Evolutionary conservation across 53 echinoderm and acorn worm species (phyloP), one percentile per base, ranked within the genome.

Genomic region (Paracentrotus lividus): DNA sequence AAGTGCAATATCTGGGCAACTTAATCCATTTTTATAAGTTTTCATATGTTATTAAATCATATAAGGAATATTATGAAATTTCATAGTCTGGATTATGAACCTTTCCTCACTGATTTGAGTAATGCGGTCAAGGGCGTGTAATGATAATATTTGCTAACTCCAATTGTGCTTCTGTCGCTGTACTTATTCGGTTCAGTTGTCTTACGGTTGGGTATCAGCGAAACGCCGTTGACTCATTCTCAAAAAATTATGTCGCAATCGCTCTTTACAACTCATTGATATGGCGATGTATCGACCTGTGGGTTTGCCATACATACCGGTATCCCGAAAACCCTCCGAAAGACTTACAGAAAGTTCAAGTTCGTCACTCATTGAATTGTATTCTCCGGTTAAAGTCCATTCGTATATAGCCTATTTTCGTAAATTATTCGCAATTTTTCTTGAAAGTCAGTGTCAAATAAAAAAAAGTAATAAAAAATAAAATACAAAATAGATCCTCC

Each of bases 251-350:
- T 66, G 29, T 66, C 66, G 66, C 66, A 66, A 66, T 66, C 66
- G 31, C 32, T 32, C 32, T 32, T 66, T 66, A 66, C 66, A 66
- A 66, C 66, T 66, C 66, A 66, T 66, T 66, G 66, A n/a, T n/a
- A 66, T 66, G 66, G 66, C 66, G 31, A 66, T 66, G 66, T 66
- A n/a, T n/a, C n/a, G n/a, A n/a, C n/a, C n/a, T n/a, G n/a, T n/a
- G n/a, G n/a, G n/a, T n/a, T n/a, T n/a, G n/a, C n/a, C n/a, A n/a
- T n/a, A n/a, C n/a, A n/a, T n/a, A n/a, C n/a, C n/a, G n/a, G n/a
- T n/a, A n/a, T n/a, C n/a, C n/a, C n/a, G n/a, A n/a, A n/a, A n/a
- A n/a, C n/a, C n/a, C n/a, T n/a, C n/a, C n/a, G n/a, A n/a, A n/a
- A n/a, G n/a, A n/a, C n/a, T n/a, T n/a, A n/a, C n/a, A n/a, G n/a